Base-by-base conservation (phyloP, 2,113 vertebrate genomes). In the Chaetura pelagica region DNA sequence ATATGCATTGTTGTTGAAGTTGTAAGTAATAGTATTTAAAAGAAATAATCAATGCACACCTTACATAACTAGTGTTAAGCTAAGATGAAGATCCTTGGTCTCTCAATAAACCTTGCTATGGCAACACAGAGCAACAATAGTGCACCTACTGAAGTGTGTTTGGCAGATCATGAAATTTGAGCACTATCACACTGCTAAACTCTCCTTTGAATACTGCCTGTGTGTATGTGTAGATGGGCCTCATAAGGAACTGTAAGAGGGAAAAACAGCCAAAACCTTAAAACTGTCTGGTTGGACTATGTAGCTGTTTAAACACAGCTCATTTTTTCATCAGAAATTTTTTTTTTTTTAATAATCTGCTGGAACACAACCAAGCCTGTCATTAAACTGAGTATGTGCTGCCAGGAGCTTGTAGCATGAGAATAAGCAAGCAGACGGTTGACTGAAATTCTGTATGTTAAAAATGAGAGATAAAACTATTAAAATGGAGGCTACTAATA, bases 311-410 rank as follows among this genome's bases (percentile, higher is more conserved):
- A 92, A 94, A 87, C 12, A 32, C 83, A 78, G 59, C 58, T 89
- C 89, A 44, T 72, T 95, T 94, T 95, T 90, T 84, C 34, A 90
- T 84, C 54, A 81, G 85, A 80, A 49, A 20, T 0, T 17, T 68
- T 81, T 66, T 32, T 85, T 17, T 69, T 32, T 85, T 4, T 29
- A 83, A 89, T 95, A 90, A 92, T 81, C 52, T 83, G 30, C n/a
- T 96, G 88, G 73, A 89, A 76, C 61, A 90, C 68, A 95, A 75
- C 69, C 90, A 94, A 94, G 8, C 21, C 40, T 92, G 75, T 90
- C 73, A 57, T 92, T 95, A 90, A 81, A 46, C 10, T 67, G 67
- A n/a, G 26, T 51, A 15, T 3, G 11, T 78, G 38, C 79, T 94
- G 79, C 79, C 88, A 96, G 88, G 62, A 94, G 61, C 34, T 81